phyloP scores from a whole-genome alignment of 2,797 vertebrate species.

The Danio tinwini region DNA sequence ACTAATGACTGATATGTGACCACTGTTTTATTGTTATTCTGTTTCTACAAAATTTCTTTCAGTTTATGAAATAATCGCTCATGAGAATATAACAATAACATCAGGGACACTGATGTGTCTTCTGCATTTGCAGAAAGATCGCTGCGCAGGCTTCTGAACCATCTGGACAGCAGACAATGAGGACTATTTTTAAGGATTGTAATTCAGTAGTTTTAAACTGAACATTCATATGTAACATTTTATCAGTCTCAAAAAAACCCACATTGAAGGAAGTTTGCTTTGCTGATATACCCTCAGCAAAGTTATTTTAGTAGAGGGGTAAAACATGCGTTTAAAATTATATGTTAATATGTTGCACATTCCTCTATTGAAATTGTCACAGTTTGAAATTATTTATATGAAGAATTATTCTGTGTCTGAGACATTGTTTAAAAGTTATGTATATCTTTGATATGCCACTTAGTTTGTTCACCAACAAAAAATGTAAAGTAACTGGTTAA shows the following conservation, averaged over 20 bases:
- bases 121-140: neutral
- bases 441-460: no score
- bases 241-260: constrained; percentile 16
- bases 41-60: constrained; percentile 1
- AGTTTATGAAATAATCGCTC: neutral
- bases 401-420: neutral
- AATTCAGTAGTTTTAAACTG: neutral
- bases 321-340: no score
- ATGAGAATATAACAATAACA: neutral
- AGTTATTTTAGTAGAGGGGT: no score
- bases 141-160: neutral
- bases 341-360: no score
- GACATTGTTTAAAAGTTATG: neutral
- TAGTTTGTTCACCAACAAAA: neutral
- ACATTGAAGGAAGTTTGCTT: constrained; percentile 12
- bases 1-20: neutral
- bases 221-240: constrained; percentile 1
- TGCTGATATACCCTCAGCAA: no score
- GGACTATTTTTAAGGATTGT: neutral
- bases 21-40: neutral
- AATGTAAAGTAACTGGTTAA: neutral
- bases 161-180: constrained; percentile 37
- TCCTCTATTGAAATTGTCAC: no score
- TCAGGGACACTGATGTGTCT: neutral
- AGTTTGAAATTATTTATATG: neutral